These are phyloP conservation scores for Oscheius onirici DNA, from an alignment of 2,888 invertebrate species.

Conservation along the genomic window DNA sequence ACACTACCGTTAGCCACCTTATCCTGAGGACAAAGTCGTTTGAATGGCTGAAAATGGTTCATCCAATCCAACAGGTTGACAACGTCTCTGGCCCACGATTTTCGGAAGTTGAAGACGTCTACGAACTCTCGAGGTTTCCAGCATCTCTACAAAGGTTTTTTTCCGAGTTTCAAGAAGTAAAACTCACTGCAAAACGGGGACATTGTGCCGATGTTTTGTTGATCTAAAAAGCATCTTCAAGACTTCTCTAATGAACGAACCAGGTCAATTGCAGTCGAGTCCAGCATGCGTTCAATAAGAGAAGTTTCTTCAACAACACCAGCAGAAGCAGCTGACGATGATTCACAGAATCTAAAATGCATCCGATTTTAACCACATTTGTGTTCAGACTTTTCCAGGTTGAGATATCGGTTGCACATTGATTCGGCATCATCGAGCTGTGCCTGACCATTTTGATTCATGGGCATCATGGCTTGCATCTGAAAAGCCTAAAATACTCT, in stretches of 20 bases:
- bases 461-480: background rate
- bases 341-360: conserved; percentile 38
- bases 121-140: conserved; percentile 49
- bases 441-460: background rate
- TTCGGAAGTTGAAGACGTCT: conserved; percentile 36
- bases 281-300: conserved; percentile 44
- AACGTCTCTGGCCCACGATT: conserved; percentile 45
- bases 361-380: too few species aligned
- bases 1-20: conserved; percentile 37
- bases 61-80: conserved; percentile 48
- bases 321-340: conserved; percentile 36
- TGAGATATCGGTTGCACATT: conserved; percentile 42
- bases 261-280: conserved; percentile 37
- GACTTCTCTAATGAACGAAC: too few species aligned
- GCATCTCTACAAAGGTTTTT: conserved; percentile 38
- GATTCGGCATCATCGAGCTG: conserved; percentile 33
- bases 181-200: conserved; percentile 42
- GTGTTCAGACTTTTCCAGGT: conserved; percentile 37
- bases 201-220: conserved; percentile 45
- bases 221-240: background rate
- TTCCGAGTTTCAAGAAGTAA: background rate
- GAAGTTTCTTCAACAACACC: conserved; percentile 36
- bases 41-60: conserved; percentile 43
- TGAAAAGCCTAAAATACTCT: background rate
- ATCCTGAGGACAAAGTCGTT: conserved; percentile 33